phyloP scores from a whole-genome alignment of 2,797 vertebrate genomes.

The Cryptoprocta ferox region DNA sequence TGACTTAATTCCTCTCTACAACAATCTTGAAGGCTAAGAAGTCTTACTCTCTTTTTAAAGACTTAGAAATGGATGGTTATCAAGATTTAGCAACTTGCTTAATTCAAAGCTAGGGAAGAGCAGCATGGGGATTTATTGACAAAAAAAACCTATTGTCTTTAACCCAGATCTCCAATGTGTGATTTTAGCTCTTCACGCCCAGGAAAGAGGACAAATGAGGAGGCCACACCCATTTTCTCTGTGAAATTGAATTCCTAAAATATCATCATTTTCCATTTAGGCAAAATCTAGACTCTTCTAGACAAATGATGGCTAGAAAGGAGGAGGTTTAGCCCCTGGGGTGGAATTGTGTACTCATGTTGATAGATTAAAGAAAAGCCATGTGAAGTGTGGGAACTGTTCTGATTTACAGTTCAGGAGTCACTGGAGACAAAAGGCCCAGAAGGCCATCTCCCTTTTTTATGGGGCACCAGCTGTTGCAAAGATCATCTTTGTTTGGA shows the following conservation, averaged over 20 bases:
- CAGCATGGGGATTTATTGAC: neutral
- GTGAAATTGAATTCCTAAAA: neutral
- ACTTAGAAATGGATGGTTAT: neutral
- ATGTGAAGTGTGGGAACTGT: neutral
- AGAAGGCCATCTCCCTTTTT: neutral
- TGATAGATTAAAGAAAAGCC: neutral
- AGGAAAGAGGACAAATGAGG: neutral
- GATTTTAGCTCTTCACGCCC: neutral
- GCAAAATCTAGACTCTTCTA: conserved; percentile 3
- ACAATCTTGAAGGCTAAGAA: neutral
- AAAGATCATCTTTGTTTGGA: neutral
- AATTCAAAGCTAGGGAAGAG: neutral
- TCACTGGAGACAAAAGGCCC: neutral
- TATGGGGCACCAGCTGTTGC: neutral
- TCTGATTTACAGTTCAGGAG: neutral
- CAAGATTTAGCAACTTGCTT: neutral
- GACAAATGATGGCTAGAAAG: neutral
- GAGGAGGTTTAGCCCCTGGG: neutral
- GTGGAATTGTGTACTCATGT: neutral
- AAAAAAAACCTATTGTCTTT: conserved; percentile 9
- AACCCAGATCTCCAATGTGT: neutral
- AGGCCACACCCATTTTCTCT: neutral
- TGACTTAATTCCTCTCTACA: neutral
- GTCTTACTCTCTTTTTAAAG: neutral
- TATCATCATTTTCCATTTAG: neutral